Evolutionary conservation across 2,888 invertebrate genomes (phyloP).

Genomic region (Drosophila lacicola): DNA sequence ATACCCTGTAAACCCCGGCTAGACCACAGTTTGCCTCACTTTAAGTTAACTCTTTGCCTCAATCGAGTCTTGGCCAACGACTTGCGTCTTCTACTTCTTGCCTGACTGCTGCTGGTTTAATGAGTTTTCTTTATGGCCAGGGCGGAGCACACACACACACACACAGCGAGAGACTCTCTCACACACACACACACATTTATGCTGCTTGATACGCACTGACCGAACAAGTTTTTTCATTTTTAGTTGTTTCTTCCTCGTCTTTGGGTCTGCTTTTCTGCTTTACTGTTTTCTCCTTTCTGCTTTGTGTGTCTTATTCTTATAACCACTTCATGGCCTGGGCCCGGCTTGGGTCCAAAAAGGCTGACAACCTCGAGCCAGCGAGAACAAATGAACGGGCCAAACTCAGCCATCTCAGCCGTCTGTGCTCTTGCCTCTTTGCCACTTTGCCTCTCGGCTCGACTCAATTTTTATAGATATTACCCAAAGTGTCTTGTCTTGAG

Average conservation of each 20-base stretch:
- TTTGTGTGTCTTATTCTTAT: slow-evolving; percentile 70
- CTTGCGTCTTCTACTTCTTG: slow-evolving; percentile 55
- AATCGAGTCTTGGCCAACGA: slow-evolving; percentile 42
- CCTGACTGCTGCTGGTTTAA: slow-evolving; percentile 67
- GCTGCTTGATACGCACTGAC: slow-evolving; percentile 69
- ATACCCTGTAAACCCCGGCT: too few relatives aligned
- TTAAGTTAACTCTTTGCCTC: slow-evolving; percentile 21
- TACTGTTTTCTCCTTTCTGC: slow-evolving; percentile 47
- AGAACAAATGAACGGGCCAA: slow-evolving; percentile 59
- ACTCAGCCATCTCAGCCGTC: not conserved
- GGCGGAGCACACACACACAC: slow-evolving; percentile 50
- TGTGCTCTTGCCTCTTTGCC: slow-evolving; percentile 13
- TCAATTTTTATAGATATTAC: slow-evolving; percentile 74
- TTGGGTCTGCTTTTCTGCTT: slow-evolving; percentile 29
- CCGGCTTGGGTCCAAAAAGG: slow-evolving; percentile 71
- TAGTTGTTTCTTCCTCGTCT: slow-evolving; percentile 34
- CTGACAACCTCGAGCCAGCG: slow-evolving; percentile 76
- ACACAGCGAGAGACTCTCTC: slow-evolving; percentile 24
- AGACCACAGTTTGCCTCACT: not conserved
- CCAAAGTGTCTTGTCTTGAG: slow-evolving; percentile 73
- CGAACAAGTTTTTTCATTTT: slow-evolving; percentile 68
- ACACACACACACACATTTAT: slow-evolving; percentile 37
- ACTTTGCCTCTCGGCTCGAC: slow-evolving; percentile 32
- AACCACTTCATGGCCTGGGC: slow-evolving; percentile 67
- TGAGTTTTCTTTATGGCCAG: slow-evolving; percentile 78